phyloP scores from a whole-genome alignment of 1,140 invertebrate species.

The Chionoecetes opilio region DNA sequence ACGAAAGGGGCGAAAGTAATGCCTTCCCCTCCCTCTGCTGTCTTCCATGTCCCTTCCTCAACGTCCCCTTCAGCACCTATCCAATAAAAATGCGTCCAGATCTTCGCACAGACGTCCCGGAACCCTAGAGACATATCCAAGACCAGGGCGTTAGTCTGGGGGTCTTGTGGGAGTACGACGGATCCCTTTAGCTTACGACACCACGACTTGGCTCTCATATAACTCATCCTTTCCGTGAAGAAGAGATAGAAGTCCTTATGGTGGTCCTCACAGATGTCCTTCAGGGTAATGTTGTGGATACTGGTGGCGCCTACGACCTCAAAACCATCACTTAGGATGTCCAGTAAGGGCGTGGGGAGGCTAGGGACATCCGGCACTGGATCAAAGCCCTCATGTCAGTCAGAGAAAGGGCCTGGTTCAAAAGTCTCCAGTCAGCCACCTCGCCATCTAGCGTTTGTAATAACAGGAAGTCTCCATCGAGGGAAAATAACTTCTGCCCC shows the following conservation, averaged over 20 bases:
- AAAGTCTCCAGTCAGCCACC: constrained; percentile 41
- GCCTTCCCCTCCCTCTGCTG: background rate
- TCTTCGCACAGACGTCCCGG: constrained; percentile 12
- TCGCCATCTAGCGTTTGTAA: constrained; percentile 53
- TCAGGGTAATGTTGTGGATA: background rate
- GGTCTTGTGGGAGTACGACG: background rate
- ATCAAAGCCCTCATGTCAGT: background rate
- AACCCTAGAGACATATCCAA: background rate
- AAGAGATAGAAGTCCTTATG: constrained; percentile 28
- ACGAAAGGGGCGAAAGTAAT: constrained; percentile 31
- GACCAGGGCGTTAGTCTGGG: background rate
- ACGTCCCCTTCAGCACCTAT: constrained; percentile 41
- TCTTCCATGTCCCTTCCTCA: background rate
- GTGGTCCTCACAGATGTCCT: background rate
- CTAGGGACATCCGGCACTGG: background rate
- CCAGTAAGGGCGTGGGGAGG: background rate
- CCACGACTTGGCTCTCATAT: background rate
- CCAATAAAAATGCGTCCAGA: constrained; percentile 66
- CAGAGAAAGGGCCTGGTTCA: background rate
- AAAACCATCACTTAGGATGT: background rate
- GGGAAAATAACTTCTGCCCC: constrained; percentile 57
- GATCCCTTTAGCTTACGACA: constrained; percentile 47
- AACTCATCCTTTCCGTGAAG: constrained; percentile 35
- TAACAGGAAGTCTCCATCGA: constrained; percentile 49
- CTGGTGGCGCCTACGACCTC: background rate